A percentile compares a stretch with the other conserved stretches of the same genome.
Conservation (phyloP, 2,797 vertebrate species). For the Odontamblyopus rebecca region DNA sequence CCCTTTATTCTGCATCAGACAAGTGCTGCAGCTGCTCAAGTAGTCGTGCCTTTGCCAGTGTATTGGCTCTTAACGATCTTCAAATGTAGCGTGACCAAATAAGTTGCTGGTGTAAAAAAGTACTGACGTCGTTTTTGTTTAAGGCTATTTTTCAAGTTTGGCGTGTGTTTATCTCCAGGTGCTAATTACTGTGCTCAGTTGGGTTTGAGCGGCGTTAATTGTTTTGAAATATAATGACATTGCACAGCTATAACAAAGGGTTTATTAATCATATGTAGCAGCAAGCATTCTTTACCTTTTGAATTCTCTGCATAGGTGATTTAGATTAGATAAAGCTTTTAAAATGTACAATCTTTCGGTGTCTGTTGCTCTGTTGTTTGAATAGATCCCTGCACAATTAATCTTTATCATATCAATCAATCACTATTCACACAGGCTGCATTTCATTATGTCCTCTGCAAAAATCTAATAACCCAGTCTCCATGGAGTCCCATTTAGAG, state of each 20-base stretch:
- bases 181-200: slow-evolving; percentile 9
- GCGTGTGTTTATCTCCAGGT: slow-evolving; percentile 7
- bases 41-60: slow-evolving; percentile 12
- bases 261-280: slow-evolving; percentile 5
- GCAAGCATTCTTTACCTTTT: background rate
- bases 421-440: background rate
- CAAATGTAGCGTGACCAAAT: slow-evolving; percentile 1
- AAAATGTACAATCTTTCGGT: background rate
- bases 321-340: background rate
- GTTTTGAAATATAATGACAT: slow-evolving; percentile 8
- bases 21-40: slow-evolving; percentile 1
- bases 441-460: background rate
- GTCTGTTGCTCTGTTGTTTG: background rate
- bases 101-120: background rate
- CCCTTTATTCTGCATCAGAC: slow-evolving; percentile 35
- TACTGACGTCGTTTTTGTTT: slow-evolving; percentile 1
- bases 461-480: background rate
- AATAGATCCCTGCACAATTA: background rate
- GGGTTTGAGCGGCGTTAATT: slow-evolving; percentile 4
- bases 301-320: background rate
- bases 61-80: slow-evolving; percentile 7
- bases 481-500: background rate
- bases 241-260: background rate
- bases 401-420: background rate
- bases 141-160: slow-evolving; percentile 4